phyloP scores from a whole-genome alignment of 2,888 invertebrate genomes.

The Bruchidius siliquastri region DNA sequence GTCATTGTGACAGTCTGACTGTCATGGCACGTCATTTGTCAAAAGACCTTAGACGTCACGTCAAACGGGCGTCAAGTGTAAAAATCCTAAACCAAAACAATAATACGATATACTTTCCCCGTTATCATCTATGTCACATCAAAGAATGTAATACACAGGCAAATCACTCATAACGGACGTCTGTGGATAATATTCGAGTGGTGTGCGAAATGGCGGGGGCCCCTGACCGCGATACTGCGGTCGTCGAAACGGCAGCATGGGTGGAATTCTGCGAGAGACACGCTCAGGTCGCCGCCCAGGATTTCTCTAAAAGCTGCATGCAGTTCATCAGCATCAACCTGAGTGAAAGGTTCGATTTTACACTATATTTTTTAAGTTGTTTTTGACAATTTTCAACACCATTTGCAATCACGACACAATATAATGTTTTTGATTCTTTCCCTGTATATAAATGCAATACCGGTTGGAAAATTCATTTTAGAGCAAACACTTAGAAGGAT shows the following conservation, averaged over 20 bases:
- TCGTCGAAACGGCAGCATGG: constrained; percentile 49
- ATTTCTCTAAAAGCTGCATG: constrained; percentile 83
- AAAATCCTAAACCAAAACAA: constrained; percentile 12
- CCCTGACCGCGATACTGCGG: neutral
- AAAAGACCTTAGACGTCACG: neutral
- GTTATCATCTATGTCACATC: neutral
- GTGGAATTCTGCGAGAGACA: constrained; percentile 84
- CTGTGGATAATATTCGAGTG: neutral
- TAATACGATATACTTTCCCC: neutral
- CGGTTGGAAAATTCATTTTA: no score
- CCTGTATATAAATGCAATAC: no score
- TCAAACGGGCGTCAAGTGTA: constrained; percentile 18
- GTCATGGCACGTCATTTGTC: neutral
- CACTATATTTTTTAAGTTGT: no score
- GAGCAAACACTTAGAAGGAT: no score
- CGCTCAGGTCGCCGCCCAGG: constrained; percentile 77
- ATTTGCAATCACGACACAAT: no score
- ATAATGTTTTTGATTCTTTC: no score
- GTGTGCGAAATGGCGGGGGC: neutral
- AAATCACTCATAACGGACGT: neutral
- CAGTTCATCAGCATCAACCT: constrained; percentile 69
- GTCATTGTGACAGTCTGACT: neutral
- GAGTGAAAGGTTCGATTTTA: constrained; percentile 50
- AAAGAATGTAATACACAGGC: neutral
- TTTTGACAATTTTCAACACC: no score